These are phyloP conservation scores for Lynx canadensis DNA, from an alignment of 2,113 vertebrate genomes.

Conservation along the genomic window DNA sequence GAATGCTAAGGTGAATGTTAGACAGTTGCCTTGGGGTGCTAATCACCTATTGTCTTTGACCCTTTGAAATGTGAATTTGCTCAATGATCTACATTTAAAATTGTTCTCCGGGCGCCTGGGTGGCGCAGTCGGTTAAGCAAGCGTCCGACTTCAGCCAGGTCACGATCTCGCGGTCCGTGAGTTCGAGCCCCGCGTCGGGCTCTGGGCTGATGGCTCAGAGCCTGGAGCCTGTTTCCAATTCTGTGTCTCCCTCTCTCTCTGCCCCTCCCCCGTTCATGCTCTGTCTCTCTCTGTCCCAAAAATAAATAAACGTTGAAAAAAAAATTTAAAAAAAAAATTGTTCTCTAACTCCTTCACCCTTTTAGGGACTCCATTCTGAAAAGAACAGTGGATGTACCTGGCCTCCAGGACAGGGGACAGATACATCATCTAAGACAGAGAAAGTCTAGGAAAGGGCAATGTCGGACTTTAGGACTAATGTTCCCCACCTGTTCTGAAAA, in stretches of 20 bases:
- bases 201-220: no score
- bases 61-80: neutral
- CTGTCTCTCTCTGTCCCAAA: no score
- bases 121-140: no score
- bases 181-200: no score
- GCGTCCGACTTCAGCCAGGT: no score
- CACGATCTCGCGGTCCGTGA: no score
- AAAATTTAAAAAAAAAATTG: neutral
- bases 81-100: slow-evolving; percentile 24
- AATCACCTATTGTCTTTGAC: neutral
- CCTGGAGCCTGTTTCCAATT: no score
- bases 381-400: neutral
- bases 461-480: neutral
- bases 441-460: neutral
- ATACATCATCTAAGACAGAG: neutral
- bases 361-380: neutral
- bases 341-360: slow-evolving; percentile 5
- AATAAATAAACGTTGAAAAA: no score
- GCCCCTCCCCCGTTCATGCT: no score
- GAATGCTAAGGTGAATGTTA: neutral
- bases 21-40: neutral
- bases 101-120: neutral
- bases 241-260: no score
- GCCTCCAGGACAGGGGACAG: neutral
- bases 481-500: neutral